Conservation (phyloP, 2,113 vertebrate genomes). For the Crypturellus undulatus region DNA sequence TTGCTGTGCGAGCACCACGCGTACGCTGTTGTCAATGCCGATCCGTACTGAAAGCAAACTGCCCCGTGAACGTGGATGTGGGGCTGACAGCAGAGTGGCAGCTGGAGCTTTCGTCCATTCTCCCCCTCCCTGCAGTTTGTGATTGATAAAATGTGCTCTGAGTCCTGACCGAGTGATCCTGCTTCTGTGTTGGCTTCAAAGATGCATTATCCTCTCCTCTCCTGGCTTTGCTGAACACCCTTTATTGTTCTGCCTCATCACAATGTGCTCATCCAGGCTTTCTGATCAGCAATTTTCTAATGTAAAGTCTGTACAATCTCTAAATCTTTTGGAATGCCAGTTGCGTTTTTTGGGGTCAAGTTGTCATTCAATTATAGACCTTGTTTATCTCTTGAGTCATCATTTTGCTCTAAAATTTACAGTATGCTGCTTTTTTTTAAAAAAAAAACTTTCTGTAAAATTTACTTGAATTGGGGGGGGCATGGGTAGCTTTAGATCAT, state of each 20-base stretch:
- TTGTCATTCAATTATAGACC: neutral
- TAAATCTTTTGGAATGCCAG: neutral
- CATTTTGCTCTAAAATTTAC: neutral
- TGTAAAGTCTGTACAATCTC: neutral
- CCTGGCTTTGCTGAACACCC: neutral
- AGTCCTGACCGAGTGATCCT: neutral
- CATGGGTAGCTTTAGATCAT: neutral
- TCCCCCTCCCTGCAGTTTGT: neutral
- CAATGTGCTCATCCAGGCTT: neutral
- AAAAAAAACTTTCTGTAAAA: neutral
- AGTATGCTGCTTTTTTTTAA: neutral
- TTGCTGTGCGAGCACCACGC: neutral
- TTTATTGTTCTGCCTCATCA: neutral
- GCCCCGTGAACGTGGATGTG: neutral
- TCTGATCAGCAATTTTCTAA: neutral
- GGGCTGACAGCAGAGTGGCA: neutral
- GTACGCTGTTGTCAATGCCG: neutral
- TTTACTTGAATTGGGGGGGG: neutral
- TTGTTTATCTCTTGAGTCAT: neutral
- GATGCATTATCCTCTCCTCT: neutral
- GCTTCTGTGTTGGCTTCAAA: neutral
- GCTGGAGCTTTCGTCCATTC: neutral
- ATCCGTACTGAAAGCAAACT: neutral
- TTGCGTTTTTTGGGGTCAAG: neutral
- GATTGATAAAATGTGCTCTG: neutral